Evolutionary conservation across 2,888 invertebrate genomes (phyloP).

Genomic region (Tetragonisca angustula): DNA sequence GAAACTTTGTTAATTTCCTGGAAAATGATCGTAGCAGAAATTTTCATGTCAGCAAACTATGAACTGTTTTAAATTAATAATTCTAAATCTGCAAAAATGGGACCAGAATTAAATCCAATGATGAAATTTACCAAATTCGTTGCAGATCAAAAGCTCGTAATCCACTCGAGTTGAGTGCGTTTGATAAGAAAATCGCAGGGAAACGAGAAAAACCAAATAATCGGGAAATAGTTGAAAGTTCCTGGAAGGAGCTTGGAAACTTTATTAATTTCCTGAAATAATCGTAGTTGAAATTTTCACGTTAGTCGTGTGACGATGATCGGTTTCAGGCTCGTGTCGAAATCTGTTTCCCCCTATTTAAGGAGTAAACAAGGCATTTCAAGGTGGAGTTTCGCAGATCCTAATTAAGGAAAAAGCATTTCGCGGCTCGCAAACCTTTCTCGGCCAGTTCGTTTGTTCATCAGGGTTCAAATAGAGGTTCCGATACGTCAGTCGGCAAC

Average conservation of each 20-base stretch:
- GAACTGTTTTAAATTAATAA: too few species aligned
- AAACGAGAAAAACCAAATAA: too few species aligned
- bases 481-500: constrained; percentile 11
- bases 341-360: neutral
- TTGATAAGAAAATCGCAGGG: too few species aligned
- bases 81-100: too few species aligned
- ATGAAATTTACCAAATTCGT: too few species aligned
- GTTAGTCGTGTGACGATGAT: neutral
- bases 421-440: neutral
- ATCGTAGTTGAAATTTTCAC: neutral
- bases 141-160: too few species aligned
- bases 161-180: too few species aligned
- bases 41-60: too few species aligned
- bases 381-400: neutral
- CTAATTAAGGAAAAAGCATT: constrained; percentile 13
- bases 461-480: neutral
- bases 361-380: neutral
- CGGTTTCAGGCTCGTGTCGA: neutral
- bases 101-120: too few species aligned
- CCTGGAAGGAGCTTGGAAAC: neutral
- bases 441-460: neutral
- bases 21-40: too few species aligned
- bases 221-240: too few species aligned
- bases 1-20: too few species aligned
- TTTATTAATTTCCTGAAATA: neutral